A percentile compares a stretch with the other conserved stretches of the same genome.
These are phyloP conservation scores for Ostrea denselamellosa DNA, from an alignment of 1,140 invertebrate genomes.

Conservation along the genomic window DNA sequence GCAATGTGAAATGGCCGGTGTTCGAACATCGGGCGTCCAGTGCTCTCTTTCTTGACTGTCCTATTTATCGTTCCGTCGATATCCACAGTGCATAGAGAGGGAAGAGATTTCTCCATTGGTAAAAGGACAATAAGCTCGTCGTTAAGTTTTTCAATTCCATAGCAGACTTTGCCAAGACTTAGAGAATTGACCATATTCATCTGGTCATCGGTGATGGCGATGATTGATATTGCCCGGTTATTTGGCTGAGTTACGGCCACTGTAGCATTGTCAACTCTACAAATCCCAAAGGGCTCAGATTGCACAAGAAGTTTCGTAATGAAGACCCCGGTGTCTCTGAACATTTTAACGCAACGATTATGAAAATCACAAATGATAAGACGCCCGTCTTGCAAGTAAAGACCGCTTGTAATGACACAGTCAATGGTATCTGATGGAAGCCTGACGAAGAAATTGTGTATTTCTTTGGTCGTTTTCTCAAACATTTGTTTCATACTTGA, in stretches of 20 bases:
- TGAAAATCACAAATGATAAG: constrained; percentile 50
- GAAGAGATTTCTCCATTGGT: constrained; percentile 48
- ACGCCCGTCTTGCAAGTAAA: constrained; percentile 44
- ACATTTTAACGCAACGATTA: constrained; percentile 52
- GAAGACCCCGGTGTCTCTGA: constrained; percentile 42
- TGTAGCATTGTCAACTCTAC: constrained; percentile 46
- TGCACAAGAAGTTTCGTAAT: constrained; percentile 42
- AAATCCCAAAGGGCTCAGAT: constrained; percentile 49
- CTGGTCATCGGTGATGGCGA: constrained; percentile 39
- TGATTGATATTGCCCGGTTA: constrained; percentile 18
- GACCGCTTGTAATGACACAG: constrained; percentile 44
- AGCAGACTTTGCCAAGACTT: constrained; percentile 47
- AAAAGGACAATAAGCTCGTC: constrained; percentile 42
- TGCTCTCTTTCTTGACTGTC: constrained; percentile 28
- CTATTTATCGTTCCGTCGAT: constrained; percentile 32
- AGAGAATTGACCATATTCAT: constrained; percentile 22
- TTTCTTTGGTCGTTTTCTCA: constrained; percentile 27
- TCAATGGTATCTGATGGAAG: constrained; percentile 47
- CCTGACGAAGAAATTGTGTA: constrained; percentile 36
- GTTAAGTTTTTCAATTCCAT: constrained; percentile 43
- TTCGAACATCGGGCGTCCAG: constrained; percentile 31
- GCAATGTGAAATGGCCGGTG: constrained; percentile 44
- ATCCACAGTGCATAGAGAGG: constrained; percentile 12
- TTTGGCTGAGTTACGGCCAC: constrained; percentile 45
- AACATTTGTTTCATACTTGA: constrained; percentile 35